phyloP scores from a whole-genome alignment of 64 coral and sea anemone genomes.

The Porites lutea region DNA sequence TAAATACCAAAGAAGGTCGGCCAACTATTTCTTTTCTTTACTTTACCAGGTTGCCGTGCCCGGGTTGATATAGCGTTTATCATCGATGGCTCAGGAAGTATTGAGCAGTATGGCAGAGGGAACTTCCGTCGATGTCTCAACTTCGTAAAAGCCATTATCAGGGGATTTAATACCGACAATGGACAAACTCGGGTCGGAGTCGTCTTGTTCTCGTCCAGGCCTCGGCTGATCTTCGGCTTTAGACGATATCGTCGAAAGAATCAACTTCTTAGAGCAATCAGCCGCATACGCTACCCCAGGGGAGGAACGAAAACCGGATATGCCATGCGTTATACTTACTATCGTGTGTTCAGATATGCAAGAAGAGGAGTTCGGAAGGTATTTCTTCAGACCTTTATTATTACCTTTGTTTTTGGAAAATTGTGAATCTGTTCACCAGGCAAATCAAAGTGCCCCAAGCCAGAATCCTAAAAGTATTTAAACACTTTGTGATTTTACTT shows the following conservation, averaged over 20 bases:
- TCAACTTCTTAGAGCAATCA: constrained; percentile 2
- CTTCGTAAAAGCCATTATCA: constrained; percentile 47
- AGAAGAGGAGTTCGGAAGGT: not conserved
- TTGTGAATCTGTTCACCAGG: too few species aligned
- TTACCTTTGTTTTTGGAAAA: too few species aligned
- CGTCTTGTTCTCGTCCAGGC: constrained; percentile 46
- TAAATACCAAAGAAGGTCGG: too few species aligned
- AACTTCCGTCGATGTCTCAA: constrained; percentile 58
- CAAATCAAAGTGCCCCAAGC: too few species aligned
- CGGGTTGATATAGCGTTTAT: constrained; percentile 53
- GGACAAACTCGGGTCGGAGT: constrained; percentile 54
- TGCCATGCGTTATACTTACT: constrained; percentile 48
- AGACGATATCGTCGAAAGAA: constrained; percentile 30
- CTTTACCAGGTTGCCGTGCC: constrained; percentile 59
- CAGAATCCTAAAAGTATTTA: too few species aligned
- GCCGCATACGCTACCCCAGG: constrained; percentile 61
- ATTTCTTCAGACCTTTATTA: not conserved
- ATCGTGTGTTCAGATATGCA: constrained; percentile 17
- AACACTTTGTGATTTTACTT: not conserved
- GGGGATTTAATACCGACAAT: constrained; percentile 35
- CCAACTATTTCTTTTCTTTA: not conserved
- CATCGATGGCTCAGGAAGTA: constrained; percentile 70
- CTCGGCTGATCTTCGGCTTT: constrained; percentile 54
- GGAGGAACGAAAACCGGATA: constrained; percentile 45
- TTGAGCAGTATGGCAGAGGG: constrained; percentile 29